Evolutionary conservation across 2,888 invertebrate species (phyloP).

Genomic region (Corbicula japonica): DNA sequence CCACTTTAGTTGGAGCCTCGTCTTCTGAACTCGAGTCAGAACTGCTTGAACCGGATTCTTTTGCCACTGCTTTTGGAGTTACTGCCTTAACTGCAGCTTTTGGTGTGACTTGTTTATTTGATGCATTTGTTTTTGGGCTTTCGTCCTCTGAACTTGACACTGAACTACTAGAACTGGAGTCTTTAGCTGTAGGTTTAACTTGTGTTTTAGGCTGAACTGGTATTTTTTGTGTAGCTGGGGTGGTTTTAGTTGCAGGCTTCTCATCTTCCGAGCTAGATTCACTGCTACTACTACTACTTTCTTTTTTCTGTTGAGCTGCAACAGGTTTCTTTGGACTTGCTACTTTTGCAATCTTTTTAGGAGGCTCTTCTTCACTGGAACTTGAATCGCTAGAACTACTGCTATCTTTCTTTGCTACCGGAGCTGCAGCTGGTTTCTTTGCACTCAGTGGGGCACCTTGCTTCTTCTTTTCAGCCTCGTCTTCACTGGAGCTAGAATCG

Average conservation of each 20-base stretch:
- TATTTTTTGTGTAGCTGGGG: slow-evolving; percentile 37
- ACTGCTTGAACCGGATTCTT: slow-evolving; percentile 40
- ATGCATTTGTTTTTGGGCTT: not conserved
- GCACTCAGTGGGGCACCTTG: slow-evolving; percentile 14
- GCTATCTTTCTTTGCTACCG: slow-evolving; percentile 38
- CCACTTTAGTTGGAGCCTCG: slow-evolving; percentile 45
- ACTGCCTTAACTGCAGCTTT: slow-evolving; percentile 29
- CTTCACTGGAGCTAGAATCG: slow-evolving; percentile 51
- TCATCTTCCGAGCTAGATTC: slow-evolving; percentile 50
- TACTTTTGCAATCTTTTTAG: slow-evolving; percentile 28
- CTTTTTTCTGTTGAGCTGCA: slow-evolving; percentile 29
- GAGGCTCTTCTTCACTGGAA: slow-evolving; percentile 55
- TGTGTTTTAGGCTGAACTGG: slow-evolving; percentile 7
- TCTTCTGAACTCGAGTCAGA: slow-evolving; percentile 38
- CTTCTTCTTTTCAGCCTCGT: too few relatives aligned
- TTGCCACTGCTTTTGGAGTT: slow-evolving; percentile 1
- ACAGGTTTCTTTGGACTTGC: slow-evolving; percentile 42
- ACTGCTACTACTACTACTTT: slow-evolving; percentile 40
- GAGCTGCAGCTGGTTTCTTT: slow-evolving; percentile 2
- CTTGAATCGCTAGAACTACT: slow-evolving; percentile 37
- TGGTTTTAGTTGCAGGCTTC: slow-evolving; percentile 35
- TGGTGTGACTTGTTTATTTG: not conserved
- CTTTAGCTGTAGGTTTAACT: slow-evolving; percentile 34
- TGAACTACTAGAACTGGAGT: slow-evolving; percentile 38
- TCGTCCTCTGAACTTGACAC: too few relatives aligned